Base-by-base conservation (phyloP, 1,140 invertebrate genomes). In the Bradysia coprophila region DNA sequence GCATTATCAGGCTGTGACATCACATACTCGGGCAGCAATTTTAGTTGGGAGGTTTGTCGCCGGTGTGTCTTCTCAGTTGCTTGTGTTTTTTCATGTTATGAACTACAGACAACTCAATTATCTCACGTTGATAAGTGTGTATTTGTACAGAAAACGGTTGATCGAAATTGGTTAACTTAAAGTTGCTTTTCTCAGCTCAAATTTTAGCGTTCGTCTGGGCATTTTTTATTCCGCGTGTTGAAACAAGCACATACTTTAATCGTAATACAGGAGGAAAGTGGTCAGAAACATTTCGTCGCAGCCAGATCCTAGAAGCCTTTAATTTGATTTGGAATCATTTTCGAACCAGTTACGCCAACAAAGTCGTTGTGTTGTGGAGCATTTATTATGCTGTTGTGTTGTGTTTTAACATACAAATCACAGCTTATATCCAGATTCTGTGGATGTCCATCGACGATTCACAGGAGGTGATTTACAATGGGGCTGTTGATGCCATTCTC, bases 201-300 rank as follows among this genome's bases (percentile, higher is more conserved):
- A 38, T 38, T 20, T 16, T 10, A 19, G 79, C 85, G 2, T 78
- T 80, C 32, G 42, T 81, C 9, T 81, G 84, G 71, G 72, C 83
- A 1, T 62, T 86, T n/a, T 69, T 76, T 48, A 61, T 94, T 15
- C 88, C 87, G 8, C 51, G 70, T 2, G 84, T 89, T 0, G 57
- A 73, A 3, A 73, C 72, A 48, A 84, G 81, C 39, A 73, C 87
- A 37, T 90, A 90, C 54, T 90, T 91, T 57, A 76, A 89, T 62
- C 65, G 64, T 46, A 58, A 58, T 43, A 38, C 1, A 11, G 4
- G 19, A n/a, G 42, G 48, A 21, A 42, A 38, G 33, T 40, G 16
- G 18, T n/a, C n/a, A n/a, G n/a, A n/a, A n/a, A n/a, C n/a, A n/a
- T n/a, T n/a, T n/a, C n/a, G n/a, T n/a, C n/a, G n/a, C n/a, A n/a